Evolutionary conservation across 35 echinoderm and acorn worm species (phyloP).

Genomic region (Chiridota heheva): DNA sequence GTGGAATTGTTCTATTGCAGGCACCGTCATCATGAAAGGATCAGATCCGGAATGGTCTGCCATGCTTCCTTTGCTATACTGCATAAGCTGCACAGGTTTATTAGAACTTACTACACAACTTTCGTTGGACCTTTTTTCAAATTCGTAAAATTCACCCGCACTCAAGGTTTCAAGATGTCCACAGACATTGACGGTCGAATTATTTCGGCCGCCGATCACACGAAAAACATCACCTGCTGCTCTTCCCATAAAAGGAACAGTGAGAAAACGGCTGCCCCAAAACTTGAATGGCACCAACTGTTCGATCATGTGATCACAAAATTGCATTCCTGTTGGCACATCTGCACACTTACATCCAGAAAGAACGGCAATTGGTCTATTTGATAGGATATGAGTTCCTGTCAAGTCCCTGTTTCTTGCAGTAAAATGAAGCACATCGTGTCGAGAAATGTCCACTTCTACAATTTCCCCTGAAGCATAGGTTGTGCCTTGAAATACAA

Average conservation of each 20-base stretch:
- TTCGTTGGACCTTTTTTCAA: constrained; percentile 40
- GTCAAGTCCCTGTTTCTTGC: constrained; percentile 71
- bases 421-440: constrained; percentile 52
- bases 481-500: constrained; percentile 16
- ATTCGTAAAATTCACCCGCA: constrained; percentile 60
- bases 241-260: constrained; percentile 54
- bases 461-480: constrained; percentile 27
- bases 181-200: constrained; percentile 40
- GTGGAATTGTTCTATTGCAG: constrained; percentile 75
- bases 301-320: constrained; percentile 86
- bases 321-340: constrained; percentile 57
- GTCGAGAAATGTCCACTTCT: constrained; percentile 31
- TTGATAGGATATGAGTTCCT: constrained; percentile 64
- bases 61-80: constrained; percentile 78
- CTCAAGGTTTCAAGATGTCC: constrained; percentile 28
- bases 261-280: constrained; percentile 80
- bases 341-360: constrained; percentile 89
- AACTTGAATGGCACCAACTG: constrained; percentile 73
- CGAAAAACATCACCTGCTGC: constrained; percentile 73
- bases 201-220: constrained; percentile 70
- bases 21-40: constrained; percentile 92
- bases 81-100: constrained; percentile 70
- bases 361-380: constrained; percentile 63
- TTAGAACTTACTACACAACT: constrained; percentile 57
- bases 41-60: constrained; percentile 65